A percentile compares a stretch with the other conserved stretches of the same genome.
Conservation (phyloP, 2,797 vertebrate species). For the Oreortyx pictus region DNA sequence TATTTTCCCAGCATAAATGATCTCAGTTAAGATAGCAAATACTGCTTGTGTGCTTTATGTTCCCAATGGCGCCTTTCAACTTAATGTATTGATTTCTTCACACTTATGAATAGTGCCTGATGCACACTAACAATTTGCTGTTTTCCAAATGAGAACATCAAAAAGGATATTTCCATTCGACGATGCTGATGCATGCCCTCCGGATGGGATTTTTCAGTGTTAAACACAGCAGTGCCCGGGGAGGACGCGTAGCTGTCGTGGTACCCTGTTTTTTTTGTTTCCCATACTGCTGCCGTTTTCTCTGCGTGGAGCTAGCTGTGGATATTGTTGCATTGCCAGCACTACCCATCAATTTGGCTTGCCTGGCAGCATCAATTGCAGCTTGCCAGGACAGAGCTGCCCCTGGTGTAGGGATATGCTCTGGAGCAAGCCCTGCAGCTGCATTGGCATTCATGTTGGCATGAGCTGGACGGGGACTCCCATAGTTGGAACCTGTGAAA, state of each 20-base stretch:
- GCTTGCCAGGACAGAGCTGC: conserved; percentile 98
- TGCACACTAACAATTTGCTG: neutral
- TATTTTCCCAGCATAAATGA: neutral
- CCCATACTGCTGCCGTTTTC: conserved; percentile 94
- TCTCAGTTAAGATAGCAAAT: neutral
- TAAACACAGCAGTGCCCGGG: conserved; percentile 94
- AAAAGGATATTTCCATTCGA: conserved; percentile 99
- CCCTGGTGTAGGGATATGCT: conserved; percentile 94
- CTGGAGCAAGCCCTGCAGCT: conserved; percentile 92
- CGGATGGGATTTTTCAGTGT: conserved; percentile 98
- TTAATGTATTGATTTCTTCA: neutral
- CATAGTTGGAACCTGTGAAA: conserved; percentile 89
- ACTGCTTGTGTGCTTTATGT: rapidly evolving
- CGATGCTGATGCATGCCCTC: conserved; percentile 97
- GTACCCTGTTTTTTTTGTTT: conserved; percentile 97
- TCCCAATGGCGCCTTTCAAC: neutral
- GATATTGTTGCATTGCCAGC: conserved; percentile 90
- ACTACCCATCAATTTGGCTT: conserved; percentile 96
- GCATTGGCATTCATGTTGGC: conserved; percentile 91
- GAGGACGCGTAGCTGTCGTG: conserved; percentile 91
- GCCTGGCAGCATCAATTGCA: conserved; percentile 95
- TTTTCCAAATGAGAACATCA: neutral
- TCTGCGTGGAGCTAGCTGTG: conserved; percentile 95
- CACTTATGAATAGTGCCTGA: neutral
- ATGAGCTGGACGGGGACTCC: conserved; percentile 90